These are phyloP conservation scores for Palythoa heliodiscus DNA, from an alignment of 92 coral and sea anemone species.

Conservation along the genomic window DNA sequence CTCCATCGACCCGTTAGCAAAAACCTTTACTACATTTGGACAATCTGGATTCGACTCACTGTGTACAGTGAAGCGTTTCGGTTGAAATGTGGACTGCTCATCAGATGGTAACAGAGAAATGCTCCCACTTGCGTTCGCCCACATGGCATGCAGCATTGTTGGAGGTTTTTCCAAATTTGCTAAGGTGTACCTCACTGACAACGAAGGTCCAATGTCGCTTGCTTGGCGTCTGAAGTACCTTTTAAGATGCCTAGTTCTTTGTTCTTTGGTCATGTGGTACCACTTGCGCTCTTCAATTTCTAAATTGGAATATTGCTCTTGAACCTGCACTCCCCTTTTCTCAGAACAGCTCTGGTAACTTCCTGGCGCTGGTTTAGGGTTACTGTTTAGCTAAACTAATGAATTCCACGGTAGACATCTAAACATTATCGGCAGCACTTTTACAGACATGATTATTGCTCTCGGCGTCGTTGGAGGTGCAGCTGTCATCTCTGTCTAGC, in stretches of 20 bases:
- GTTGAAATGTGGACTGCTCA: too few species aligned
- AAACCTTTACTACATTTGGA: slow-evolving; percentile 54
- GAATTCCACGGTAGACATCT: slow-evolving; percentile 66
- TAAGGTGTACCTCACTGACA: slow-evolving; percentile 27
- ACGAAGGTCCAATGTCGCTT: neutral
- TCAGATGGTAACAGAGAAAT: too few species aligned
- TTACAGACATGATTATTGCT: slow-evolving; percentile 58
- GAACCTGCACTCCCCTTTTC: slow-evolving; percentile 45
- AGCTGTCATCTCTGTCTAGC: slow-evolving; percentile 44
- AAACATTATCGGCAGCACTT: slow-evolving; percentile 53
- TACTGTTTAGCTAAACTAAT: slow-evolving; percentile 41
- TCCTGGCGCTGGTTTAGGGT: slow-evolving; percentile 43
- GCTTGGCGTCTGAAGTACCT: slow-evolving; percentile 23
- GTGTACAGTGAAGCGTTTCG: slow-evolving; percentile 50
- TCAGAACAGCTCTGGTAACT: slow-evolving; percentile 45
- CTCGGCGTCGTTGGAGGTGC: slow-evolving; percentile 65
- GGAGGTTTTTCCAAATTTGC: slow-evolving; percentile 41
- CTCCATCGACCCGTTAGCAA: slow-evolving; percentile 44
- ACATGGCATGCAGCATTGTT: slow-evolving; percentile 40
- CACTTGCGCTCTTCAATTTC: slow-evolving; percentile 25
- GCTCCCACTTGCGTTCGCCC: too few species aligned
- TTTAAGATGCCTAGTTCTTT: slow-evolving; percentile 22
- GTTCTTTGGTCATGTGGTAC: slow-evolving; percentile 52
- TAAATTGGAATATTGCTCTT: slow-evolving; percentile 1
- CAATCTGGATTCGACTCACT: slow-evolving; percentile 50